phyloP scores from a whole-genome alignment of 2,797 vertebrate species.

The Distichodus sexfasciatus region DNA sequence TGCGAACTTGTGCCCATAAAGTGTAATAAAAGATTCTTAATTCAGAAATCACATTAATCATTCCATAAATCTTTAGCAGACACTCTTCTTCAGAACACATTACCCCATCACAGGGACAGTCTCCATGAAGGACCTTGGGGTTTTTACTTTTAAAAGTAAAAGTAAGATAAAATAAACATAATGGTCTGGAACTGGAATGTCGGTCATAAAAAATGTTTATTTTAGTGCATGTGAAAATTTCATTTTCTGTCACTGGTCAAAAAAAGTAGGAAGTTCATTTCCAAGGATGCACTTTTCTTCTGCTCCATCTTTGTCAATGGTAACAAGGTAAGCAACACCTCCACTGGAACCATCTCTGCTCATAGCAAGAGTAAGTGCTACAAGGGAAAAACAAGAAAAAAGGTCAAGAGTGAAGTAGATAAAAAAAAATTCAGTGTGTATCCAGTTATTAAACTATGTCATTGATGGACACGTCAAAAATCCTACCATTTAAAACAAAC shows the following conservation, averaged over 20 bases:
- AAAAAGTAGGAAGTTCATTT: slow-evolving; percentile 80
- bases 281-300: slow-evolving; percentile 79
- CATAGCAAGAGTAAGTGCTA: slow-evolving; percentile 86
- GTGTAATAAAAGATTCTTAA: too few species aligned
- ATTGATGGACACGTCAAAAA: background rate
- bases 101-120: too few species aligned
- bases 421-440: background rate
- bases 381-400: background rate
- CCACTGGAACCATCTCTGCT: slow-evolving; percentile 83
- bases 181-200: background rate
- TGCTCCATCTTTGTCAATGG: slow-evolving; percentile 72
- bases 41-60: too few species aligned
- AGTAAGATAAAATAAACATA: too few species aligned
- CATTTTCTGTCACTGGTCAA: slow-evolving; percentile 65
- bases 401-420: too few species aligned
- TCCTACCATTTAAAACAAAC: slow-evolving; percentile 80
- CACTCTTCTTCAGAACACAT: too few species aligned
- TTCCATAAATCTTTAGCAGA: too few species aligned
- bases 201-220: background rate
- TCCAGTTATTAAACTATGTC: background rate
- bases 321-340: slow-evolving; percentile 80
- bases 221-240: background rate
- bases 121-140: too few species aligned
- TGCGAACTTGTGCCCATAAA: too few species aligned
- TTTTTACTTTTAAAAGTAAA: too few species aligned